These are phyloP conservation scores for Vombatus ursinus DNA, from an alignment of 2,113 vertebrate species.

Conservation along the genomic window DNA sequence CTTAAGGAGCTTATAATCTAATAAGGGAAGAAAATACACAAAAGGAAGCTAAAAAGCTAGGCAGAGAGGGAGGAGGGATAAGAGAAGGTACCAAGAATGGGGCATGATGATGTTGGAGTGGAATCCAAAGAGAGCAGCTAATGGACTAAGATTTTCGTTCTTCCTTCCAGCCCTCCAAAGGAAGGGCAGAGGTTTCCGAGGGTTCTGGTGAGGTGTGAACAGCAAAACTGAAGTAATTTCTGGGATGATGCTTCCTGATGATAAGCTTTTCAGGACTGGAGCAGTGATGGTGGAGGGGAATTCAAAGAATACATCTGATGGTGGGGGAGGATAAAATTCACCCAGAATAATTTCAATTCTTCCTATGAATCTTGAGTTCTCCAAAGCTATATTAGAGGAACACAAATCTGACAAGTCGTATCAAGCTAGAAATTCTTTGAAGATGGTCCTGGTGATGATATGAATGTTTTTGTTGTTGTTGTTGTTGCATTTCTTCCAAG, in stretches of 20 bases:
- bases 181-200: neutral
- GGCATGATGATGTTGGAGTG: neutral
- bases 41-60: neutral
- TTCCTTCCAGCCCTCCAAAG: neutral
- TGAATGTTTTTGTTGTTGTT: neutral
- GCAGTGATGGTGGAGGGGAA: neutral
- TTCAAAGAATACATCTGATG: neutral
- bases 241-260: neutral
- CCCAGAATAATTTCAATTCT: neutral
- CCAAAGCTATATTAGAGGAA: neutral
- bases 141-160: neutral
- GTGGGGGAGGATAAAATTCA: neutral
- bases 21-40: neutral
- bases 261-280: neutral
- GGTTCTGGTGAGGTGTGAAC: neutral
- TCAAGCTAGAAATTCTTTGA: neutral
- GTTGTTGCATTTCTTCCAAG: neutral
- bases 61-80: neutral
- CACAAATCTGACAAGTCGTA: neutral
- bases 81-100: neutral
- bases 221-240: neutral
- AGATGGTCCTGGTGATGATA: neutral
- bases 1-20: neutral
- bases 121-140: neutral
- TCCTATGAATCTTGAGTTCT: neutral